These are phyloP conservation scores for Periparus ater DNA, from an alignment of 2,797 vertebrate species.

Conservation along the genomic window DNA sequence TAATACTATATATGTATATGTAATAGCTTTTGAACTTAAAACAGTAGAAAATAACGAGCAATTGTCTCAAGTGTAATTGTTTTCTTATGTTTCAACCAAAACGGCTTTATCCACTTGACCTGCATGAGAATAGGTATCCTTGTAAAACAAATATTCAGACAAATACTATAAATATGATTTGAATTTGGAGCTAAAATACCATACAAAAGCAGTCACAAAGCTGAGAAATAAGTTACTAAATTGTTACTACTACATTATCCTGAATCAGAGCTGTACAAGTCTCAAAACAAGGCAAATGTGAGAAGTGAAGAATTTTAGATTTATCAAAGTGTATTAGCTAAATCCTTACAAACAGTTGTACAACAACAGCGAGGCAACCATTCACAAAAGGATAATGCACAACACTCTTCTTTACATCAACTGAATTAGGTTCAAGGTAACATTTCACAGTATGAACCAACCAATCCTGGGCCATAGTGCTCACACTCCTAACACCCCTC, in stretches of 20 bases:
- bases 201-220: neutral
- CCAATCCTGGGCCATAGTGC: neutral
- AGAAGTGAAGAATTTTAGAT: neutral
- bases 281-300: neutral
- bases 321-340: neutral
- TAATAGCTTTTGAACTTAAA: neutral
- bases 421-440: neutral
- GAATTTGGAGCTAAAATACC: neutral
- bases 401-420: neutral
- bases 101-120: neutral
- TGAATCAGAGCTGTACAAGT: neutral
- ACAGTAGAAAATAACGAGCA: neutral
- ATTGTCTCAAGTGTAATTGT: neutral
- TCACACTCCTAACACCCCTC: neutral
- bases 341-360: neutral
- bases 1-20: no score
- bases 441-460: neutral
- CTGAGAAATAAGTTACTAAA: neutral
- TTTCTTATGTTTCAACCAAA: neutral
- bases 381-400: neutral
- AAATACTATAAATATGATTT: neutral
- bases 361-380: neutral
- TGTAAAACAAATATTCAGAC: neutral
- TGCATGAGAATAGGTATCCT: neutral
- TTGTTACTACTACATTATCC: neutral